Percentiles rank a stretch among this genome's conserved stretches.
These are phyloP conservation scores for Staurois parvus DNA, from an alignment of 2,797 vertebrate species.

Conservation along the genomic window DNA sequence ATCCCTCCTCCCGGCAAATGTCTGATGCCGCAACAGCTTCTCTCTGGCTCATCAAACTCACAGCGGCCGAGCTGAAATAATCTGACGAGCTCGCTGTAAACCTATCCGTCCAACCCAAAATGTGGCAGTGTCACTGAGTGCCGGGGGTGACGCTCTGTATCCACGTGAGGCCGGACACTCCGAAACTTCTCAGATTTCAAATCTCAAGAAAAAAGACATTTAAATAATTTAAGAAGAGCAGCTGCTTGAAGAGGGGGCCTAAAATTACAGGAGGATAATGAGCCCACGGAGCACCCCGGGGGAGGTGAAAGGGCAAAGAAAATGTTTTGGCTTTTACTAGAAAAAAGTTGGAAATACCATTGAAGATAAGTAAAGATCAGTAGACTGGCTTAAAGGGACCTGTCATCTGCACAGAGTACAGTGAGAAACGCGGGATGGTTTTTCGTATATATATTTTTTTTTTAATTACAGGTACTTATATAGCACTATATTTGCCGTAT, in stretches of 20 bases:
- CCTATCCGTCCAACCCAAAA: neutral
- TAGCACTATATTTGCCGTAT: too few relatives aligned
- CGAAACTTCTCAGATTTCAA: slow-evolving; percentile 9
- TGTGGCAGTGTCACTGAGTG: neutral
- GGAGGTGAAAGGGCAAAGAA: slow-evolving; percentile 30
- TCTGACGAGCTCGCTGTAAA: neutral
- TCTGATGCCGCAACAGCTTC: neutral
- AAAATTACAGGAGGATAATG: slow-evolving; percentile 32
- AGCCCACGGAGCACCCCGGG: slow-evolving; percentile 15
- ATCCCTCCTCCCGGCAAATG: slow-evolving; percentile 14
- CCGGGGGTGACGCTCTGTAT: slow-evolving; percentile 9
- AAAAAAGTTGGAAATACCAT: neutral
- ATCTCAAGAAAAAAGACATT: slow-evolving; percentile 32
- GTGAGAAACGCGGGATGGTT: too few relatives aligned
- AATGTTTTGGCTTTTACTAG: neutral
- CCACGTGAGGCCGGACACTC: neutral
- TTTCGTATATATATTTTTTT: too few relatives aligned
- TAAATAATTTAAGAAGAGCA: slow-evolving; percentile 39
- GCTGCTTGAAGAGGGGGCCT: slow-evolving; percentile 8
- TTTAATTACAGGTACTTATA: too few relatives aligned
- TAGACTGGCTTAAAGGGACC: neutral
- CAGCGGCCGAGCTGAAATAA: neutral
- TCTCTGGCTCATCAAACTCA: neutral
- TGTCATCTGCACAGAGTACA: too few relatives aligned
- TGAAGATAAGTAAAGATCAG: neutral